Evolutionary conservation across 2,888 invertebrate species (phyloP).

Genomic region (Scaptomyza tumidula): DNA sequence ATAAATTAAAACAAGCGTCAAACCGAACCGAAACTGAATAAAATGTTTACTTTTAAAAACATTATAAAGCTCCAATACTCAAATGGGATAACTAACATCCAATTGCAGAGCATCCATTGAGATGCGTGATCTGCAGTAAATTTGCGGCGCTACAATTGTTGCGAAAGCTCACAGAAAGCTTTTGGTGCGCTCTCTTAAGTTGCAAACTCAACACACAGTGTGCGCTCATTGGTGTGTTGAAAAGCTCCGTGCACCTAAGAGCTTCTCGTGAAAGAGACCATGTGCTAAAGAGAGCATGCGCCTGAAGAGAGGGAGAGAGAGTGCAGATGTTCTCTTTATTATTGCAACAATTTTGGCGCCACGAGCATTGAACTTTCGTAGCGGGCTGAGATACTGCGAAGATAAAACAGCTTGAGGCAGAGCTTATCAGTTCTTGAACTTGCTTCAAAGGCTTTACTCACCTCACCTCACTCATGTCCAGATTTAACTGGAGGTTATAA

Average conservation of each 20-base stretch:
- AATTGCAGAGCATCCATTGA: conserved; percentile 3
- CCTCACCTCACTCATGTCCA: too few species aligned
- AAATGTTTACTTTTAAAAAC: conserved; percentile 1
- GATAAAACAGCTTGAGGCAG: conserved; percentile 22
- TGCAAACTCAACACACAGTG: conserved; percentile 51
- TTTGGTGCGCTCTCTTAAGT: conserved; percentile 36
- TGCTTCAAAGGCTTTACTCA: not conserved
- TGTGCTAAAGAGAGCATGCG: conserved; percentile 2
- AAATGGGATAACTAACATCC: conserved; percentile 18
- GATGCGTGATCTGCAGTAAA: conserved; percentile 14
- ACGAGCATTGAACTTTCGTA: conserved; percentile 70
- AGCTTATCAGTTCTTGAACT: conserved; percentile 69
- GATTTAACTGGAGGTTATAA: too few species aligned
- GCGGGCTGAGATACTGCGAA: conserved; percentile 19
- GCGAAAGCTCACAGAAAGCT: conserved; percentile 49
- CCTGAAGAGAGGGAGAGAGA: conserved; percentile 12
- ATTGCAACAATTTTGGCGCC: conserved; percentile 28
- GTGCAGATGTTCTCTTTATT: conserved; percentile 7
- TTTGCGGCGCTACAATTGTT: conserved; percentile 14
- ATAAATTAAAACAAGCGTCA: too few species aligned
- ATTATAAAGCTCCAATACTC: conserved; percentile 24
- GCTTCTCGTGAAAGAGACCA: conserved; percentile 6
- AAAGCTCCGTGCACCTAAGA: conserved; percentile 52
- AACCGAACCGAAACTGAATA: too few species aligned
- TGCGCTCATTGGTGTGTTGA: conserved; percentile 59